A percentile compares a stretch with the other conserved stretches of the same genome.
Evolutionary conservation across 2,113 vertebrate species (phyloP).

Genomic region (Nanorana parkeri): DNA sequence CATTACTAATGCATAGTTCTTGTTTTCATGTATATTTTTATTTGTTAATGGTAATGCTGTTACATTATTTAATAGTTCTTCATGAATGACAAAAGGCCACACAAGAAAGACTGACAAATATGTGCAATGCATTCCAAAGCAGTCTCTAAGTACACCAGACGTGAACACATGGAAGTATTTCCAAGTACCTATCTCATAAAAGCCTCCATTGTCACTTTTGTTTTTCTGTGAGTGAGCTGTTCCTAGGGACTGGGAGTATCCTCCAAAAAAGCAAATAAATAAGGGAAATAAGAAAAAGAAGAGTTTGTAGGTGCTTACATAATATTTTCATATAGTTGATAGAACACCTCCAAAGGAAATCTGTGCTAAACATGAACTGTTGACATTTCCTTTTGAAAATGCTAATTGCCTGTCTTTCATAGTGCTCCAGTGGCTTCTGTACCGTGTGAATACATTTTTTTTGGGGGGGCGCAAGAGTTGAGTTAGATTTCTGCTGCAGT

Average conservation of each 20-base stretch:
- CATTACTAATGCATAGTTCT: slow-evolving; percentile 16
- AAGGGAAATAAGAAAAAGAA: not conserved
- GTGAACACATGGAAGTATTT: slow-evolving; percentile 9
- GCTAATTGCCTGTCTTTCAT: no score
- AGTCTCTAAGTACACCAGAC: not conserved
- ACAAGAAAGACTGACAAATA: slow-evolving; percentile 14
- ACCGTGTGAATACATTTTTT: no score
- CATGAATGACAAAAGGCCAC: slow-evolving; percentile 20
- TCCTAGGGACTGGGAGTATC: slow-evolving; percentile 29
- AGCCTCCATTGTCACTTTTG: slow-evolving; percentile 17
- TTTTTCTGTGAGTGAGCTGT: not conserved
- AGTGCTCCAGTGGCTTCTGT: no score
- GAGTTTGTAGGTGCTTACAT: not conserved
- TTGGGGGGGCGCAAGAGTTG: no score
- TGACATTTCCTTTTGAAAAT: no score
- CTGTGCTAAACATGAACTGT: no score
- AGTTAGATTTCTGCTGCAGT: no score
- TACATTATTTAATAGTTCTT: slow-evolving; percentile 1
- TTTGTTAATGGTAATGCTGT: slow-evolving; percentile 22
- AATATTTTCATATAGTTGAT: no score
- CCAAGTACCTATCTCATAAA: not conserved
- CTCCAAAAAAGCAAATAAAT: not conserved
- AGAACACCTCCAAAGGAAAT: no score
- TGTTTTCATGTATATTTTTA: not conserved
- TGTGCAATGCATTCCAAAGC: not conserved